These are phyloP conservation scores for Pampus argenteus DNA, from an alignment of 2,797 vertebrate genomes.

Conservation along the genomic window DNA sequence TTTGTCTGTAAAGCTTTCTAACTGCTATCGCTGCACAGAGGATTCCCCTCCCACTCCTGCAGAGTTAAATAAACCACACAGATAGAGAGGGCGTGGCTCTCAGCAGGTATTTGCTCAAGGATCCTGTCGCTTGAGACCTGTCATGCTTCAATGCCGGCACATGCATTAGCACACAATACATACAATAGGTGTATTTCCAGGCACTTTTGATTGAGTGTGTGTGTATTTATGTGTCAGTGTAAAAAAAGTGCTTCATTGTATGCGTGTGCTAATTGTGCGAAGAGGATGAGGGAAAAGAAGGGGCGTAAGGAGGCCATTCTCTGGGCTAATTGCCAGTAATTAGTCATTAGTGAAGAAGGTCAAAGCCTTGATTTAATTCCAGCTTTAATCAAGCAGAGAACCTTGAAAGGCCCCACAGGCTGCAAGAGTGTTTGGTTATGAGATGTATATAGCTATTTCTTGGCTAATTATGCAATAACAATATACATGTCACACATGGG, in stretches of 20 bases:
- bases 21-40: slow-evolving; percentile 35
- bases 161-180: slow-evolving; percentile 58
- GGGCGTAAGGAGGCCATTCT: slow-evolving; percentile 73
- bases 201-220: slow-evolving; percentile 41
- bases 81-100: slow-evolving; percentile 72
- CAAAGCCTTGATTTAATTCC: slow-evolving; percentile 83
- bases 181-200: slow-evolving; percentile 37
- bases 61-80: slow-evolving; percentile 70
- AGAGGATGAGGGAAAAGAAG: slow-evolving; percentile 62
- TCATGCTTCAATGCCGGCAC: slow-evolving; percentile 16
- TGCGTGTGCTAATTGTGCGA: slow-evolving; percentile 64
- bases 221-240: slow-evolving; percentile 41
- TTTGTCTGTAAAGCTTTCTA: slow-evolving; percentile 52
- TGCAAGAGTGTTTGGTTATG: slow-evolving; percentile 49
- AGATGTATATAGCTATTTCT: slow-evolving; percentile 49
- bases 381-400: slow-evolving; percentile 81
- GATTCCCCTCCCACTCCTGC: slow-evolving; percentile 46
- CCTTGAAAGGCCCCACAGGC: slow-evolving; percentile 66
- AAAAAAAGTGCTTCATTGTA: slow-evolving; percentile 46
- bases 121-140: slow-evolving; percentile 55
- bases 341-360: slow-evolving; percentile 84
- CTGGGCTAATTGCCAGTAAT: slow-evolving; percentile 83
- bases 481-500: slow-evolving; percentile 37
- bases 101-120: slow-evolving; percentile 73
- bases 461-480: slow-evolving; percentile 54